A percentile compares a stretch with the other conserved stretches of the same genome.
These are phyloP conservation scores for Zoanthus gigantus DNA, from an alignment of 92 coral and sea anemone genomes.

Conservation along the genomic window DNA sequence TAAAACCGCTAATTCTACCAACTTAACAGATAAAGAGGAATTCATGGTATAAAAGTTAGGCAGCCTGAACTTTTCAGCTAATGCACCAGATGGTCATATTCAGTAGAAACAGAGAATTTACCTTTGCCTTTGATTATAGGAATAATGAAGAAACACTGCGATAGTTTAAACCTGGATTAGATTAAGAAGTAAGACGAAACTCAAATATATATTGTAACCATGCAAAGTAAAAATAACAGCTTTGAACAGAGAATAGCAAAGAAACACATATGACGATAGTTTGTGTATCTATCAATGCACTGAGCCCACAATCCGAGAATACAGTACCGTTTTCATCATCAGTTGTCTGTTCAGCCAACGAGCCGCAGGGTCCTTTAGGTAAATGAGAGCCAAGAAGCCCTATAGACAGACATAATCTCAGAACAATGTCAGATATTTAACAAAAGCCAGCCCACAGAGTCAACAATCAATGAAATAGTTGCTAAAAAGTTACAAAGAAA, in stretches of 20 bases:
- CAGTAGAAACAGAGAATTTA: neutral
- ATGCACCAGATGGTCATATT: neutral
- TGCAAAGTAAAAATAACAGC: too few relatives aligned
- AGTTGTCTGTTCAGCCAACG: neutral
- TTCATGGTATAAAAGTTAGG: neutral
- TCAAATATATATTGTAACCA: neutral
- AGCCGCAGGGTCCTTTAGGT: slow-evolving; percentile 16
- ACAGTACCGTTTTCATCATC: slow-evolving; percentile 23
- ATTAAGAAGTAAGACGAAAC: neutral
- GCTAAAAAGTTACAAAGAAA: too few relatives aligned
- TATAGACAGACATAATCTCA: slow-evolving; percentile 6
- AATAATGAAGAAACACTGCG: neutral
- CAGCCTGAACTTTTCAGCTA: neutral
- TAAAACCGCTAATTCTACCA: neutral
- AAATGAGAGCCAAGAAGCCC: neutral
- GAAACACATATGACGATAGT: neutral
- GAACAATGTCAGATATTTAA: neutral
- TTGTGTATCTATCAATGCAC: neutral
- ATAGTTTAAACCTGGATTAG: neutral
- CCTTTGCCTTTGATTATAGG: neutral
- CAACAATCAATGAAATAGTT: neutral
- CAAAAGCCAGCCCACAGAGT: neutral
- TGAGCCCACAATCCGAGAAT: neutral
- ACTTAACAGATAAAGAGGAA: neutral
- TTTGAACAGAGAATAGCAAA: neutral